These are phyloP conservation scores for Listronotus bonariensis DNA, from an alignment of 1,140 invertebrate genomes.

Conservation along the genomic window DNA sequence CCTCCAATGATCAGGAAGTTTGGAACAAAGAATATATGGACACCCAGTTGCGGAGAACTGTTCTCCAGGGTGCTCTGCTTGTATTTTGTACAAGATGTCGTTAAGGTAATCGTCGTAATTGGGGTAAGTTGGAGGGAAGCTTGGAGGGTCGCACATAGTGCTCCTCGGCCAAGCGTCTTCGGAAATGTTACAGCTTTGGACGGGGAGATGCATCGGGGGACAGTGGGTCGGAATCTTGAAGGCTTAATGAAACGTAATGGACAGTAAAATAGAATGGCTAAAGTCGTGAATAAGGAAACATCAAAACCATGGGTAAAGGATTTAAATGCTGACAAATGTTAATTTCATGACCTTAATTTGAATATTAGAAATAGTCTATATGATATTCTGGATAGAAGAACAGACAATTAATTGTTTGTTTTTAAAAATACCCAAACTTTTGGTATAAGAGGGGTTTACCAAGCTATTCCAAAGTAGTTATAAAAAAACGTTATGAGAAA, in stretches of 20 bases:
- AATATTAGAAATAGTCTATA: too few relatives aligned
- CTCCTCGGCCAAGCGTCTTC: conserved; percentile 53
- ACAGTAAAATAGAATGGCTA: too few relatives aligned
- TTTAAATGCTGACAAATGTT: too few relatives aligned
- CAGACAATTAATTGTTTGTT: too few relatives aligned
- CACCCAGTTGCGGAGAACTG: conserved; percentile 81
- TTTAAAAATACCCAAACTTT: too few relatives aligned
- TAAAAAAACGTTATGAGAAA: too few relatives aligned
- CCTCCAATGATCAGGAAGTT: conserved; percentile 90
- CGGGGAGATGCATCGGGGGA: conserved; percentile 52
- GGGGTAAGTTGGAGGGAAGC: conserved; percentile 38
- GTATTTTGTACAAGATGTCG: conserved; percentile 62
- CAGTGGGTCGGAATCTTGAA: conserved; percentile 22
- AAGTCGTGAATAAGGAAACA: too few relatives aligned
- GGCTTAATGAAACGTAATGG: neutral
- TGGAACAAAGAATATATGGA: conserved; percentile 91
- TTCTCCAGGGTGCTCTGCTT: conserved; percentile 81
- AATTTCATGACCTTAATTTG: too few relatives aligned
- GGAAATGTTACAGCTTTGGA: conserved; percentile 49
- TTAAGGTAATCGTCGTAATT: conserved; percentile 18
- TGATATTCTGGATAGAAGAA: too few relatives aligned
- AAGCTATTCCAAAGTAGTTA: too few relatives aligned
- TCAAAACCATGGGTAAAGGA: too few relatives aligned
- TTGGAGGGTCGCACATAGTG: conserved; percentile 50
- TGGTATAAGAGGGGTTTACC: too few relatives aligned